These are phyloP conservation scores for Raja brachyura DNA, from an alignment of 2,113 vertebrate genomes.

Conservation along the genomic window DNA sequence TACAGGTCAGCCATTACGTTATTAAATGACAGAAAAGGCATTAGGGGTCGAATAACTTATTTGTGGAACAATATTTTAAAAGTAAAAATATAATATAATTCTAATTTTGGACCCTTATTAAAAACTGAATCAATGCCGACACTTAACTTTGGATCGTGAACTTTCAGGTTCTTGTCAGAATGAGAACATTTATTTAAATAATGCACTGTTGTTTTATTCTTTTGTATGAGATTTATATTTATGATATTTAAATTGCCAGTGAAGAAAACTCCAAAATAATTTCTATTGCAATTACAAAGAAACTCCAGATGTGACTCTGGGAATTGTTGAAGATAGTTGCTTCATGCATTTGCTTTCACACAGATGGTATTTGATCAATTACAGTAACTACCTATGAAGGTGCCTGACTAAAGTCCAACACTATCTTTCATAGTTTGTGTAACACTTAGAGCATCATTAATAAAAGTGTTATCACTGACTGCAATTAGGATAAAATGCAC, in stretches of 20 bases:
- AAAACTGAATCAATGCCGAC: background rate
- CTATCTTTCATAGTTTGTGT: constrained; percentile 13
- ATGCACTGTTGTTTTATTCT: background rate
- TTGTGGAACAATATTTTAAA: background rate
- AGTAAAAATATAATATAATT: background rate
- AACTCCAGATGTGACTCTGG: background rate
- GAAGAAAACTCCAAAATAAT: background rate
- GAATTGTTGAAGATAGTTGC: background rate
- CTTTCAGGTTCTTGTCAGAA: background rate
- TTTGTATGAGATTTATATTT: background rate
- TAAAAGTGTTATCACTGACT: background rate
- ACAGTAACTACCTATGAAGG: constrained; percentile 19
- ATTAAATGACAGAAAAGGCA: background rate
- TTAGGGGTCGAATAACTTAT: background rate
- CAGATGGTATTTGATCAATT: constrained; percentile 33
- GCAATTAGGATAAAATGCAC: constrained; percentile 11
- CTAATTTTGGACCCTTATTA: background rate
- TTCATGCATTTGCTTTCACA: background rate
- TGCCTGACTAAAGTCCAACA: constrained; percentile 16
- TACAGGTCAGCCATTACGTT: background rate
- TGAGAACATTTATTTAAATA: background rate
- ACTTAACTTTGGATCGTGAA: background rate
- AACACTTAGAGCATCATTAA: constrained; percentile 21
- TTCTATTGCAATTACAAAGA: background rate
- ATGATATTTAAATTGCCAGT: background rate